phyloP scores from a whole-genome alignment of 2,113 vertebrate genomes.

The Grantiella picta region DNA sequence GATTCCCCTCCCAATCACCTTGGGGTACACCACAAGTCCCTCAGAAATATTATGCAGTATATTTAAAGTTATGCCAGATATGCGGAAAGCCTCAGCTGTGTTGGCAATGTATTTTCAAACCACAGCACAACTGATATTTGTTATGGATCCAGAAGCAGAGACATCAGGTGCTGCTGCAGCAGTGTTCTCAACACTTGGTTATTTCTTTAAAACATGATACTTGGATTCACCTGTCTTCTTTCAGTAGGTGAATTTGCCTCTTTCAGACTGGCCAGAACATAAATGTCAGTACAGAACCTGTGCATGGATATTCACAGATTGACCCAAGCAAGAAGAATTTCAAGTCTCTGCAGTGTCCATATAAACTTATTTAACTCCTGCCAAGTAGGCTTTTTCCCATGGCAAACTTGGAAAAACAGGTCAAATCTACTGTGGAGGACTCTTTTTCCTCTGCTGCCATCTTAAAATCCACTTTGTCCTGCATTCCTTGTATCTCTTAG shows the following conservation, averaged over 20 bases:
- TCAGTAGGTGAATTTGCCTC: background rate
- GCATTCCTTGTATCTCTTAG: conserved; percentile 79
- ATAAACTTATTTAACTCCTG: background rate
- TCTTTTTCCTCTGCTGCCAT: conserved; percentile 82
- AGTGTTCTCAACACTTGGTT: background rate
- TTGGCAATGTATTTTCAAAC: background rate
- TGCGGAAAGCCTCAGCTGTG: background rate
- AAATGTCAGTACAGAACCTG: background rate
- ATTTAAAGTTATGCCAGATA: conserved; percentile 6
- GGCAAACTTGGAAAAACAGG: conserved; percentile 84
- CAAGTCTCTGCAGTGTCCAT: background rate
- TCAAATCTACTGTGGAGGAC: conserved; percentile 83
- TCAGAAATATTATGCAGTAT: background rate
- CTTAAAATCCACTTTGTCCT: conserved; percentile 79
- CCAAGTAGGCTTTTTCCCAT: conserved; percentile 71
- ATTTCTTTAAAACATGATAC: background rate
- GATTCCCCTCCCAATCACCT: background rate
- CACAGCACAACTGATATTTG: background rate
- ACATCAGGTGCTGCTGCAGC: background rate
- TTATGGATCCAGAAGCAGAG: background rate
- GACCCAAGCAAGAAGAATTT: background rate
- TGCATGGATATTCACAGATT: background rate
- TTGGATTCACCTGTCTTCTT: background rate
- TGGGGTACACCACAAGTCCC: background rate
- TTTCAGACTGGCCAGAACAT: background rate